These are phyloP conservation scores for Poecilia wingei DNA, from an alignment of 2,797 vertebrate genomes.

Conservation along the genomic window DNA sequence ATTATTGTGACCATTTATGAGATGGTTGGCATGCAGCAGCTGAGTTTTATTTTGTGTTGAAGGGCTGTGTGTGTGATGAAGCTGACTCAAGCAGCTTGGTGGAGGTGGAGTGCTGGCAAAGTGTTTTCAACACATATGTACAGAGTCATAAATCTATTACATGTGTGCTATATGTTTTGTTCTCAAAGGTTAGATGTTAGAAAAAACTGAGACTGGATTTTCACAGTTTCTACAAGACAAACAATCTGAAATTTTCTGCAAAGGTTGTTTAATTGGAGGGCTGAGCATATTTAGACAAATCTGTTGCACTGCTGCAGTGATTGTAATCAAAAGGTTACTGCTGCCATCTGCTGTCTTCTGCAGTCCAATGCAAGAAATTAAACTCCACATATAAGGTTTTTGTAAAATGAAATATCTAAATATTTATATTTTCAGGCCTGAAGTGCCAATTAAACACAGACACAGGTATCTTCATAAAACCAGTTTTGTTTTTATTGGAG, in stretches of 20 bases:
- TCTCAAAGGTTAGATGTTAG: constrained; percentile 3
- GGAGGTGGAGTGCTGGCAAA: constrained; percentile 30
- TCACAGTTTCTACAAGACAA: not conserved
- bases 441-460: not conserved
- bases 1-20: constrained; percentile 6
- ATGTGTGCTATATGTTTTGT: constrained; percentile 5
- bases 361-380: constrained; percentile 15
- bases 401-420: not conserved
- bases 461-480: not conserved
- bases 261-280: not conserved
- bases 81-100: constrained; percentile 38
- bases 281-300: not conserved
- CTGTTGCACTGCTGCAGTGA: not conserved
- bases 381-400: not conserved
- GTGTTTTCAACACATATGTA: constrained; percentile 31
- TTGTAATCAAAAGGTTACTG: constrained; percentile 17
- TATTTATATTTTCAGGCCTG: not conserved
- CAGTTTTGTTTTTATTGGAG: not conserved
- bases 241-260: not conserved
- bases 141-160: constrained; percentile 22
- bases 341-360: constrained; percentile 55
- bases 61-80: constrained; percentile 42
- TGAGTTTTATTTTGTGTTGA: constrained; percentile 20
- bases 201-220: not conserved
- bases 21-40: constrained; percentile 1